phyloP scores from a whole-genome alignment of 2,797 vertebrate genomes.

The Channa striata region DNA sequence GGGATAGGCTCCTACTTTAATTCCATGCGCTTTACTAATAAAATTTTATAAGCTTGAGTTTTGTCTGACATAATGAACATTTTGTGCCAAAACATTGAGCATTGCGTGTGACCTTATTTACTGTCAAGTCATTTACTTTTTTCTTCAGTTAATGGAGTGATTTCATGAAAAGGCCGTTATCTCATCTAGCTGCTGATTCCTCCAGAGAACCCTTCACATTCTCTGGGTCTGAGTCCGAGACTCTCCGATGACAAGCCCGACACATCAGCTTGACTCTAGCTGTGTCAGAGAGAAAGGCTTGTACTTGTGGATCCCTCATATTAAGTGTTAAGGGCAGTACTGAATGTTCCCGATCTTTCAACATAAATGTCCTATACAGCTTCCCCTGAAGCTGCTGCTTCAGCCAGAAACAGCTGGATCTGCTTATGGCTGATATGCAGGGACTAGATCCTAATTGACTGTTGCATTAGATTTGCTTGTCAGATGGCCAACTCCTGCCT shows the following conservation, averaged over 20 bases:
- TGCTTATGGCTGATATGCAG: conserved; percentile 61
- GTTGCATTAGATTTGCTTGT: conserved; percentile 71
- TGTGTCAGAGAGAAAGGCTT: conserved; percentile 20
- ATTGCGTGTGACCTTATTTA: neutral
- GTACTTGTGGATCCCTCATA: conserved; percentile 43
- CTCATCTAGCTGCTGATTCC: neutral
- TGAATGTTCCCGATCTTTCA: conserved; percentile 61
- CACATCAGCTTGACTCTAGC: conserved; percentile 6
- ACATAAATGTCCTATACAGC: conserved; percentile 43
- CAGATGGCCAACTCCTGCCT: conserved; percentile 49
- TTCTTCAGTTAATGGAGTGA: neutral
- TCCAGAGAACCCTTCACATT: neutral
- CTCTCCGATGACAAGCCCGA: neutral
- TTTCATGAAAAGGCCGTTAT: neutral
- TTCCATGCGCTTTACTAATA: too few species aligned
- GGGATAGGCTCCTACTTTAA: too few species aligned
- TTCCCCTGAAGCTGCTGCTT: conserved; percentile 56
- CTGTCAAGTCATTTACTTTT: neutral
- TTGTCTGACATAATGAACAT: too few species aligned
- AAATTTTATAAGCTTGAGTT: too few species aligned
- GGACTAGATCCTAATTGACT: conserved; percentile 65
- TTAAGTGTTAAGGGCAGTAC: conserved; percentile 38
- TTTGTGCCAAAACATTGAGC: too few species aligned
- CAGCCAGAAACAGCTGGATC: conserved; percentile 64
- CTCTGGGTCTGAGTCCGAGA: neutral